These are phyloP conservation scores for Pachliopta kotzebuea DNA, from an alignment of 2,888 invertebrate genomes.

Conservation along the genomic window DNA sequence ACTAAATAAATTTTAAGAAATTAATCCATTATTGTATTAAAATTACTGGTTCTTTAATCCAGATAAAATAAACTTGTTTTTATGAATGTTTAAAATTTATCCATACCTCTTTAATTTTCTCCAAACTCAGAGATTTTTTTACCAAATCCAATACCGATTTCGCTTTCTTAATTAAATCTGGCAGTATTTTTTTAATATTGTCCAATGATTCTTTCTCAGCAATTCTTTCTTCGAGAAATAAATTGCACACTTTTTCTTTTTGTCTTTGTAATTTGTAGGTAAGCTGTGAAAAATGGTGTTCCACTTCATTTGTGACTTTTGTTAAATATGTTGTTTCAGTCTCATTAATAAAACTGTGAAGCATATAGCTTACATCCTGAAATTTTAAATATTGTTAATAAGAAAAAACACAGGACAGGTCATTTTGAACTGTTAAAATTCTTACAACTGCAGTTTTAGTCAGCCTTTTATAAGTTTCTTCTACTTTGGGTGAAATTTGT, in stretches of 20 bases:
- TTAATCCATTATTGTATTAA: too few species aligned
- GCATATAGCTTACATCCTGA: conserved; percentile 65
- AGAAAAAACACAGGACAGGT: neutral
- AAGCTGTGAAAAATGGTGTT: conserved; percentile 76
- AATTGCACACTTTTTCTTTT: conserved; percentile 65
- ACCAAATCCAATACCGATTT: conserved; percentile 36
- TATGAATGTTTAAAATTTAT: neutral
- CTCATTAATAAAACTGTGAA: conserved; percentile 57
- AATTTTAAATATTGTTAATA: conserved; percentile 31
- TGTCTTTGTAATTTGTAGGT: conserved; percentile 74
- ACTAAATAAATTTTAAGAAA: too few species aligned
- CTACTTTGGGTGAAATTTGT: conserved; percentile 56
- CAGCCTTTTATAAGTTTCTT: conserved; percentile 62
- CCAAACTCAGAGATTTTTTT: conserved; percentile 40
- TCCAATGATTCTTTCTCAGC: conserved; percentile 55
- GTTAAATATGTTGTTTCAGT: conserved; percentile 48
- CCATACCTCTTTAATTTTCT: conserved; percentile 52
- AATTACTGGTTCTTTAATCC: too few species aligned
- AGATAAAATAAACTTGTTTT: too few species aligned
- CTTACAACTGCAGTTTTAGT: conserved; percentile 72
- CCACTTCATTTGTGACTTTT: conserved; percentile 54
- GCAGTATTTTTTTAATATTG: conserved; percentile 50
- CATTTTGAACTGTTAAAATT: conserved; percentile 32
- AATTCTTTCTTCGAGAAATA: conserved; percentile 50
- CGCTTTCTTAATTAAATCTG: conserved; percentile 51